phyloP scores from a whole-genome alignment of 2,888 invertebrate species.

The Oscheius sp. region DNA sequence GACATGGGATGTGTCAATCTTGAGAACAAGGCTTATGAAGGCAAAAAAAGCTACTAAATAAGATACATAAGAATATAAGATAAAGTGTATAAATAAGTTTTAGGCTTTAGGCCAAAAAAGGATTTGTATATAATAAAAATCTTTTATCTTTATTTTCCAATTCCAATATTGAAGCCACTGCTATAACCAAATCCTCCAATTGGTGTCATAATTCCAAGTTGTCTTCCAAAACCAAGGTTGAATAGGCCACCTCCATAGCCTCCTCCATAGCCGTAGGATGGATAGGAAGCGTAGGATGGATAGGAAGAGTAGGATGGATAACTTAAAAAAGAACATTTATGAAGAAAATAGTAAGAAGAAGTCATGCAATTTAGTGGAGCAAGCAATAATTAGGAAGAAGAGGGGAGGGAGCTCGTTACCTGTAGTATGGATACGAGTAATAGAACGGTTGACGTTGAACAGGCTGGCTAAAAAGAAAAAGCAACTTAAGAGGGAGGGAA shows the following conservation, averaged over 20 bases:
- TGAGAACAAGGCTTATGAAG: too few species aligned
- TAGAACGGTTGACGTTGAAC: not conserved
- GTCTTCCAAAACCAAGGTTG: conserved; percentile 35
- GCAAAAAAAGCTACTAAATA: too few species aligned
- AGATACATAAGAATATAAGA: too few species aligned
- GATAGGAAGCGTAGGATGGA: conserved; percentile 28
- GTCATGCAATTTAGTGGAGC: too few species aligned
- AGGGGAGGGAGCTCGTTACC: not conserved
- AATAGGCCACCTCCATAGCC: conserved; percentile 31
- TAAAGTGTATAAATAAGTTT: too few species aligned
- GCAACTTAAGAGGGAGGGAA: too few species aligned
- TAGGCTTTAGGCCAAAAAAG: too few species aligned
- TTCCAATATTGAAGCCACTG: conserved; percentile 44
- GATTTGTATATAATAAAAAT: too few species aligned
- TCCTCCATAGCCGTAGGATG: conserved; percentile 27
- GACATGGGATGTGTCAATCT: too few species aligned
- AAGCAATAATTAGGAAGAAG: not conserved
- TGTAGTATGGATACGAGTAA: not conserved
- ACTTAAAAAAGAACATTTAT: not conserved
- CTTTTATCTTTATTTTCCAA: conserved; percentile 32
- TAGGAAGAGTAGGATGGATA: conserved; percentile 17
- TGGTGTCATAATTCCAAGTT: conserved; percentile 40
- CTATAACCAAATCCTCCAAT: conserved; percentile 45
- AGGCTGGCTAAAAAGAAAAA: too few species aligned
- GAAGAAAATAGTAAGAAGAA: too few species aligned